Evolutionary conservation across 2,797 vertebrate genomes (phyloP).

Genomic region (Clarias laeviceps): DNA sequence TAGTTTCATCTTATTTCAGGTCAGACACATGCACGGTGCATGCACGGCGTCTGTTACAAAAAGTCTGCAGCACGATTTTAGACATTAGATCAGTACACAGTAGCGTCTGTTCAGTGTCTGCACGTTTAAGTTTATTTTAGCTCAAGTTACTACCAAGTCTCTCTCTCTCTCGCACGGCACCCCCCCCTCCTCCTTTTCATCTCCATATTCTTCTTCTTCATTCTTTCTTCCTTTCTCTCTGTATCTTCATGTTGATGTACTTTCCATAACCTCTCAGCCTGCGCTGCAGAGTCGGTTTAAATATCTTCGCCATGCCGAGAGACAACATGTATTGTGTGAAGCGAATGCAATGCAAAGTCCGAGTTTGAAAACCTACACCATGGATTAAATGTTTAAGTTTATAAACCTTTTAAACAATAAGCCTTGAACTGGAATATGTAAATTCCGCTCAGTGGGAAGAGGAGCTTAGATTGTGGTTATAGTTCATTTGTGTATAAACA

Average conservation of each 20-base stretch:
- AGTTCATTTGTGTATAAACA: conserved; percentile 32
- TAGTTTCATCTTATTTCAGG: neutral
- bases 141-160: neutral
- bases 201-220: conserved; percentile 2
- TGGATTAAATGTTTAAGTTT: neutral
- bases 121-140: conserved; percentile 32
- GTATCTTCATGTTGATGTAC: conserved; percentile 9
- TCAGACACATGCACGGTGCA: conserved; percentile 13
- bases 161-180: neutral
- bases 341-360: neutral
- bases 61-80: conserved; percentile 12
- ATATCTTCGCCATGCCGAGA: conserved; percentile 19
- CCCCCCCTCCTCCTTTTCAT: neutral
- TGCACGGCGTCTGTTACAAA: neutral
- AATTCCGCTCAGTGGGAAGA: neutral
- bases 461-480: neutral
- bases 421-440: neutral
- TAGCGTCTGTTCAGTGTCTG: conserved; percentile 47
- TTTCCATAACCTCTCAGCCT: conserved; percentile 41
- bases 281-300: conserved; percentile 15
- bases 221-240: conserved; percentile 11
- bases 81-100: conserved; percentile 29
- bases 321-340: neutral
- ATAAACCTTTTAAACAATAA: neutral
- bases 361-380: conserved; percentile 1